phyloP scores from a whole-genome alignment of 2,113 vertebrate species.

The Mobula hypostoma region DNA sequence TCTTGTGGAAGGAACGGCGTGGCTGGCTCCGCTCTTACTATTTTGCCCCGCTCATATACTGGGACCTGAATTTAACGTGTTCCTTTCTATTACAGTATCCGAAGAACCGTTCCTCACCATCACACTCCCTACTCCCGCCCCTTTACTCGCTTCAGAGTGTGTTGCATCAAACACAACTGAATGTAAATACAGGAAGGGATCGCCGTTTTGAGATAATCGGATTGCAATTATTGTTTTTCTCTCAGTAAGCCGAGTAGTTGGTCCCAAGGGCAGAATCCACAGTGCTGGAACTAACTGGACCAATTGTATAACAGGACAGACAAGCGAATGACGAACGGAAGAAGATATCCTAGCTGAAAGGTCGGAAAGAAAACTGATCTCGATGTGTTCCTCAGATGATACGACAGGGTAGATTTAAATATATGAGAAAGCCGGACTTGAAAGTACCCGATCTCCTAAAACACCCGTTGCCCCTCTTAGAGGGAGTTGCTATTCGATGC shows the following conservation, averaged over 20 bases:
- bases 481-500: too few relatives aligned
- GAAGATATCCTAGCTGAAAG: too few relatives aligned
- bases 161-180: background rate
- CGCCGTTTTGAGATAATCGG: background rate
- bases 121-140: too few relatives aligned
- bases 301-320: background rate
- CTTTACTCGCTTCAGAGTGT: background rate
- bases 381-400: background rate
- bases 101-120: background rate
- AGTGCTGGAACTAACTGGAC: background rate
- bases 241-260: background rate
- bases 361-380: background rate
- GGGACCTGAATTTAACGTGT: background rate
- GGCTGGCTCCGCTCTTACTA: background rate
- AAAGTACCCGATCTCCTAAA: background rate
- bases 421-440: background rate
- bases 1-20: background rate
- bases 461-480: background rate
- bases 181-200: background rate
- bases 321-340: background rate
- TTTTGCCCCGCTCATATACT: background rate
- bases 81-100: background rate
- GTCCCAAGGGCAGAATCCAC: background rate
- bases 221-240: background rate
- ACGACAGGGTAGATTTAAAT: background rate